phyloP scores from a whole-genome alignment of 2,888 invertebrate species.

The Dioctria linearis region DNA sequence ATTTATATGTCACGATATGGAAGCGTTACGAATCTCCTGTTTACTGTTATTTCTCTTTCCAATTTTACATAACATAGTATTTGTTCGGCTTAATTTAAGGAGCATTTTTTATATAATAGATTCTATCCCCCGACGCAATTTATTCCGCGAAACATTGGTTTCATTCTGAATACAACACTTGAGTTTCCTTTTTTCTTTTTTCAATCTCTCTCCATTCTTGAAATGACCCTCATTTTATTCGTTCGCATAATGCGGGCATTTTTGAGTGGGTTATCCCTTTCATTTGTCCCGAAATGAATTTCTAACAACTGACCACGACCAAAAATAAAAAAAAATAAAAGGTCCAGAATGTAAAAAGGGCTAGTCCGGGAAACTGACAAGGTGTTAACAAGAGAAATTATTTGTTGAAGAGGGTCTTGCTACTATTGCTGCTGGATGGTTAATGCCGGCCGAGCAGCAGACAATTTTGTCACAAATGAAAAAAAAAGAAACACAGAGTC shows the following conservation, averaged over 20 bases:
- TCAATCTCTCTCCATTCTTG: neutral
- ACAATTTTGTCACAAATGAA: too few species aligned
- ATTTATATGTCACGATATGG: too few species aligned
- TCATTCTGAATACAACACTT: too few species aligned
- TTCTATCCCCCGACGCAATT: too few species aligned
- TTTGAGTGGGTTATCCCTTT: conserved; percentile 33
- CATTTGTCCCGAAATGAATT: conserved; percentile 34
- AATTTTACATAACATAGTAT: too few species aligned
- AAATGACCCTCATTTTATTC: conserved; percentile 20
- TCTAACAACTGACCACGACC: conserved; percentile 21
- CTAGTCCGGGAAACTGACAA: conserved; percentile 35
- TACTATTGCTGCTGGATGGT: too few species aligned
- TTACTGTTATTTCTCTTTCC: too few species aligned
- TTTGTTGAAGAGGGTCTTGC: conserved; percentile 17
- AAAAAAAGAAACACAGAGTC: neutral
- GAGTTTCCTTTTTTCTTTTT: too few species aligned
- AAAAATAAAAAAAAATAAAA: neutral
- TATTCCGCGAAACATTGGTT: neutral
- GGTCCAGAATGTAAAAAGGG: conserved; percentile 2
- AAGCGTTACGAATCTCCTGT: too few species aligned
- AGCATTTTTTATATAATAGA: too few species aligned
- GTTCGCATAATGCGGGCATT: conserved; percentile 18
- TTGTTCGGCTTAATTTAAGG: too few species aligned
- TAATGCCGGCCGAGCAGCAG: too few species aligned
- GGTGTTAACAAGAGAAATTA: conserved; percentile 44